Conservation (phyloP, 37 sponge, comb jelly and placozoan genomes). For the Crambe crambe region DNA sequence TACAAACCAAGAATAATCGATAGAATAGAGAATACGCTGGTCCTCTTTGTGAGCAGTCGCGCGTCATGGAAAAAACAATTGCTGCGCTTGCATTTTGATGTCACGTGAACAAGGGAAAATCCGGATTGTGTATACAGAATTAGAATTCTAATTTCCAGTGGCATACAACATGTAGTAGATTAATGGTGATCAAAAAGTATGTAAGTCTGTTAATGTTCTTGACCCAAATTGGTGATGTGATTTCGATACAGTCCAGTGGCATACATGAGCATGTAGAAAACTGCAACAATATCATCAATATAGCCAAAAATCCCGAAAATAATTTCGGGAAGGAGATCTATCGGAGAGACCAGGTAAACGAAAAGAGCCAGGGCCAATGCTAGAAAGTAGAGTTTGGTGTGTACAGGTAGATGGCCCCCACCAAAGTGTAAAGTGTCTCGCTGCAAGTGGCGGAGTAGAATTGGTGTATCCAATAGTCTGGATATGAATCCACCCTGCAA, state of each 20-base stretch:
- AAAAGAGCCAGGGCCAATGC: background rate
- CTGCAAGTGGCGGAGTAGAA: background rate
- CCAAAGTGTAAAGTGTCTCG: background rate
- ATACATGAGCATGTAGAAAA: background rate
- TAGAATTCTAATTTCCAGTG: too few species aligned
- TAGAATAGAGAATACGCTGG: too few species aligned
- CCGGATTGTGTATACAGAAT: background rate
- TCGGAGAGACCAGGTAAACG: constrained; percentile 20
- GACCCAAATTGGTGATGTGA: background rate
- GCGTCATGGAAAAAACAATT: too few species aligned
- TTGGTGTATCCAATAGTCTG: constrained; percentile 7
- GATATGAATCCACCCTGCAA: constrained; percentile 4
- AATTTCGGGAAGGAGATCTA: constrained; percentile 16
- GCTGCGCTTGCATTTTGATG: background rate
- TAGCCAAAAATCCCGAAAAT: constrained; percentile 21
- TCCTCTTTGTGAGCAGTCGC: too few species aligned
- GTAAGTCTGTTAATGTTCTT: background rate
- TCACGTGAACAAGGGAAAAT: background rate
- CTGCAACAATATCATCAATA: background rate
- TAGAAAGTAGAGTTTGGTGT: constrained; percentile 8
- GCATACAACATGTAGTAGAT: background rate
- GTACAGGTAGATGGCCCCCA: constrained; percentile 6
- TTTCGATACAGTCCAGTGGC: background rate
- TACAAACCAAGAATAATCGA: too few species aligned
- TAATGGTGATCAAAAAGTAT: background rate